phyloP scores from a whole-genome alignment of 2,113 vertebrate genomes.

The Epinephelus moara region DNA sequence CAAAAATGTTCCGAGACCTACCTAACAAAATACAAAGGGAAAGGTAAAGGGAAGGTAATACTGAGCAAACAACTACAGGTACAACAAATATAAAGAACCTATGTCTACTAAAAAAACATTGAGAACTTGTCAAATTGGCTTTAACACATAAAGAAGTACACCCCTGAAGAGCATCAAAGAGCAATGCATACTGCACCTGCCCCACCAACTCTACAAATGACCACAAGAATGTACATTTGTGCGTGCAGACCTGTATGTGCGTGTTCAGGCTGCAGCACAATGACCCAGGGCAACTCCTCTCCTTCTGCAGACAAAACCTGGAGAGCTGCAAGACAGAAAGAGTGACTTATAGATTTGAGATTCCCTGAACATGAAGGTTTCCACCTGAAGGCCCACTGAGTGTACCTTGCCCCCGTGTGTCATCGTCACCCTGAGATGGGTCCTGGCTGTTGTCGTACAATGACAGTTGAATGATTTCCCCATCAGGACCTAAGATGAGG shows the following conservation, averaged over 20 bases:
- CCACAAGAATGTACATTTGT: background rate
- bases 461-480: constrained; percentile 78
- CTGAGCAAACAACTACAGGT: too few relatives aligned
- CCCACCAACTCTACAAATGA: background rate
- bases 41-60: too few relatives aligned
- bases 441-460: constrained; percentile 63
- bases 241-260: constrained; percentile 58
- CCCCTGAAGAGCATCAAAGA: background rate
- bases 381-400: too few relatives aligned
- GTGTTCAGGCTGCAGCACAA: constrained; percentile 67
- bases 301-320: constrained; percentile 69
- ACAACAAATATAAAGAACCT: too few relatives aligned
- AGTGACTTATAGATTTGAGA: background rate
- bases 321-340: constrained; percentile 54
- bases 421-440: constrained; percentile 35
- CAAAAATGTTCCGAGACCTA: too few relatives aligned
- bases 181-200: background rate
- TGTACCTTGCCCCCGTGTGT: constrained; percentile 63
- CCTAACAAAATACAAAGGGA: too few relatives aligned
- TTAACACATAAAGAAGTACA: background rate
- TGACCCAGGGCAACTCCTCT: constrained; percentile 66
- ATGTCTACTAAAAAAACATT: too few relatives aligned
- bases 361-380: background rate
- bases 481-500: constrained; percentile 80
- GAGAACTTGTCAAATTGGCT: background rate